These are phyloP conservation scores for Fissipunctia ypsillon DNA, from an alignment of 2,888 invertebrate genomes.

Conservation along the genomic window DNA sequence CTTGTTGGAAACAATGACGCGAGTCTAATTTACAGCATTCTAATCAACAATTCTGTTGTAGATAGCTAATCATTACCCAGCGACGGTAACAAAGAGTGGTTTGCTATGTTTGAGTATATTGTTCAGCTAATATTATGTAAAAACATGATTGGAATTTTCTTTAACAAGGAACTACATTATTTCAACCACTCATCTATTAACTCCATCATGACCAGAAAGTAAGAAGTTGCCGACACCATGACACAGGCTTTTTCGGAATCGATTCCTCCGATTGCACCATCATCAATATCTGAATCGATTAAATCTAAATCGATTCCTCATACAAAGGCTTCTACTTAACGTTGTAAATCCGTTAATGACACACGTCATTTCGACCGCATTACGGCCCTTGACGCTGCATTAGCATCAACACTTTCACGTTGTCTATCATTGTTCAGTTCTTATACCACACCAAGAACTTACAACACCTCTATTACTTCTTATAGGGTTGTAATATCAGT, in stretches of 20 bases:
- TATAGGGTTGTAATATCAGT: slow-evolving; percentile 34
- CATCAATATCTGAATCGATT: slow-evolving; percentile 65
- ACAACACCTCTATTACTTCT: slow-evolving; percentile 62
- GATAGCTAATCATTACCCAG: not conserved
- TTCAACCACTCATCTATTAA: slow-evolving; percentile 31
- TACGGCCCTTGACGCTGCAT: slow-evolving; percentile 71
- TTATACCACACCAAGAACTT: slow-evolving; percentile 67
- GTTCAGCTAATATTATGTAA: slow-evolving; percentile 9
- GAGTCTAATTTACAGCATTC: not conserved
- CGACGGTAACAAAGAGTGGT: not conserved
- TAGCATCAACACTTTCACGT: slow-evolving; percentile 72
- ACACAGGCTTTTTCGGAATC: slow-evolving; percentile 63
- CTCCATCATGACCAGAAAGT: slow-evolving; percentile 29
- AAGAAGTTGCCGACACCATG: slow-evolving; percentile 55
- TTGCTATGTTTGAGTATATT: slow-evolving; percentile 11
- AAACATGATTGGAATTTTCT: slow-evolving; percentile 34
- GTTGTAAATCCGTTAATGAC: slow-evolving; percentile 74
- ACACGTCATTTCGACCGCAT: slow-evolving; percentile 70
- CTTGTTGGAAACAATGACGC: slow-evolving; percentile 4
- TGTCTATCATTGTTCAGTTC: slow-evolving; percentile 72
- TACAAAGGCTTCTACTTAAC: slow-evolving; percentile 69
- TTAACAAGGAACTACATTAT: slow-evolving; percentile 26
- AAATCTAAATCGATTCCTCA: slow-evolving; percentile 70
- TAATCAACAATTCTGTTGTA: not conserved
- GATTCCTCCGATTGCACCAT: slow-evolving; percentile 62